Conservation (phyloP, 2,888 invertebrate species). For the Pseudococcus viburni region DNA sequence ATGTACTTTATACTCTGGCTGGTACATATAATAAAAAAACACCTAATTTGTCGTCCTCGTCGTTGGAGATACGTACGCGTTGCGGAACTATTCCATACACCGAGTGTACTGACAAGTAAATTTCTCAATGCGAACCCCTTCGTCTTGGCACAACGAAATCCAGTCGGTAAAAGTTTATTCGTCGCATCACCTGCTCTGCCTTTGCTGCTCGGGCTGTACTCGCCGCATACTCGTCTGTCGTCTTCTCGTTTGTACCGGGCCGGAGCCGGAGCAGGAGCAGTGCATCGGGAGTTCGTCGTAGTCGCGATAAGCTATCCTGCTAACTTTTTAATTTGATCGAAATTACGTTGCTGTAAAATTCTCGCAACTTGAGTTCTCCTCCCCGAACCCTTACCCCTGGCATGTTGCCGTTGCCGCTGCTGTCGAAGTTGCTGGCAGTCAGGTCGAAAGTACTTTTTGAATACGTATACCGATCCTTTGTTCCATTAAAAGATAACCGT, state of each 20-base stretch:
- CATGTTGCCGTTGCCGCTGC: neutral
- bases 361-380: neutral
- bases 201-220: neutral
- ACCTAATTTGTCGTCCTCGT: neutral
- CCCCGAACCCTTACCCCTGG: too few relatives aligned
- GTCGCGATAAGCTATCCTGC: slow-evolving; percentile 37
- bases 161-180: slow-evolving; percentile 4
- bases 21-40: neutral
- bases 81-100: slow-evolving; percentile 24
- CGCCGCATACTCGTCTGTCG: neutral
- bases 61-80: neutral
- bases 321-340: slow-evolving; percentile 49
- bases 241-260: neutral
- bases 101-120: slow-evolving; percentile 5
- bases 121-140: slow-evolving; percentile 1
- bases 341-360: slow-evolving; percentile 43
- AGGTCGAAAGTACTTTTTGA: slow-evolving; percentile 35
- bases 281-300: neutral
- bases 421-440: neutral
- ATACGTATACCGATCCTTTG: slow-evolving; percentile 36
- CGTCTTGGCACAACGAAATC: neutral
- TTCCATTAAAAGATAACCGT: slow-evolving; percentile 47
- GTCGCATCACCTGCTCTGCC: slow-evolving; percentile 4
- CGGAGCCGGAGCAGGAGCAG: neutral
- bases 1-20: neutral